Conservation (phyloP, 2,797 vertebrate species). For the Luscinia megarhynchos region DNA sequence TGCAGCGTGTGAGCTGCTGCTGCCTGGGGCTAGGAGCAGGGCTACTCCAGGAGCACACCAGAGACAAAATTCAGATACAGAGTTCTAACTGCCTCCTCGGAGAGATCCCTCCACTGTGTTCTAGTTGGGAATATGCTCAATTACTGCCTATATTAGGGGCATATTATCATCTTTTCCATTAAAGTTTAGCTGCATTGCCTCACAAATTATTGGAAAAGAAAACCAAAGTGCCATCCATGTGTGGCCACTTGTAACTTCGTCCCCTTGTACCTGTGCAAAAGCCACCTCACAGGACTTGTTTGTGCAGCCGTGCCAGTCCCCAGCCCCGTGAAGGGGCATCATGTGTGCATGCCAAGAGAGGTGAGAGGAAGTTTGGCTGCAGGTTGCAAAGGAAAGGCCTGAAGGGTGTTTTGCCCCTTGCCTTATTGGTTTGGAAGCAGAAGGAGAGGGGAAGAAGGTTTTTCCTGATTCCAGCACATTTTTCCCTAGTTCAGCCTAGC, state of each 20-base stretch:
- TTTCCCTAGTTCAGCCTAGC: neutral
- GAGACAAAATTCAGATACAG: neutral
- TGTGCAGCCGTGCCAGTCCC: fast-evolving
- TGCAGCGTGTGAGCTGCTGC: neutral
- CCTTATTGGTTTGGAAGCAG: neutral
- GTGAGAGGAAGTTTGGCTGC: neutral
- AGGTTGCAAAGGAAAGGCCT: neutral
- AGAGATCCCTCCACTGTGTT: neutral
- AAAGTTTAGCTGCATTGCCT: neutral
- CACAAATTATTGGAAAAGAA: neutral
- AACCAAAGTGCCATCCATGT: neutral
- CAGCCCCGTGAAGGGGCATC: neutral
- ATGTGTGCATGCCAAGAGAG: neutral
- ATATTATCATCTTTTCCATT: neutral
- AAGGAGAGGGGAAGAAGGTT: neutral
- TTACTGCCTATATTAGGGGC: neutral
- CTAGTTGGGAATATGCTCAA: neutral
- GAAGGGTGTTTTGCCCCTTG: neutral
- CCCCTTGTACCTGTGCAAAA: neutral
- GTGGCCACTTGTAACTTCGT: neutral
- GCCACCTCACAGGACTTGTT: neutral
- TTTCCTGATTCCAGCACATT: neutral
- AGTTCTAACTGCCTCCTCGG: neutral
- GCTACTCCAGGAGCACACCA: neutral
- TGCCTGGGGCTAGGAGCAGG: neutral